phyloP scores from a whole-genome alignment of 2,797 vertebrate genomes.

The Scomberomorus guttatus region DNA sequence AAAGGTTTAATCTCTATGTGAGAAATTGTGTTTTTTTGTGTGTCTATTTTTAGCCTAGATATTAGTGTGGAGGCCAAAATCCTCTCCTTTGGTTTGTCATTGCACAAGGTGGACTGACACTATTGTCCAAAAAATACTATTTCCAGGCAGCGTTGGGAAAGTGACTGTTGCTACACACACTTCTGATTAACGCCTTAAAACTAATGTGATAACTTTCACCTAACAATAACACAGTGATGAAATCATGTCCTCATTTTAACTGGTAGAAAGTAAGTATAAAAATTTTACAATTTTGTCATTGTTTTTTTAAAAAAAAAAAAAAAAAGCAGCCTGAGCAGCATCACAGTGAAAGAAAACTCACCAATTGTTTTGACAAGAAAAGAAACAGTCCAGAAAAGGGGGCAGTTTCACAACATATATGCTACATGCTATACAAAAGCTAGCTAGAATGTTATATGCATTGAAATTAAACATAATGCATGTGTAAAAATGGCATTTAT shows the following conservation, averaged over 20 bases:
- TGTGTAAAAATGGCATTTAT: not conserved
- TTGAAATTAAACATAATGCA: not conserved
- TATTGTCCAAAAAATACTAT: not conserved
- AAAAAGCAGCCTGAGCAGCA: not conserved
- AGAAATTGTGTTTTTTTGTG: constrained; percentile 37
- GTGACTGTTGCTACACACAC: not conserved
- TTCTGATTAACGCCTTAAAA: not conserved
- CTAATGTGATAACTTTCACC: not conserved
- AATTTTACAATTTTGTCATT: not conserved
- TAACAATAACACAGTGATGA: not conserved
- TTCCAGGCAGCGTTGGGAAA: not conserved
- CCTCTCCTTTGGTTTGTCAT: constrained; percentile 41
- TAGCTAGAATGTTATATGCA: not conserved
- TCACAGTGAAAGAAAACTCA: not conserved
- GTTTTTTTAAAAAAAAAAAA: no score
- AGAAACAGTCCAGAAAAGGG: no score
- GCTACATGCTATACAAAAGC: not conserved
- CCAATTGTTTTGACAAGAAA: not conserved
- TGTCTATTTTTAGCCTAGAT: constrained; percentile 27
- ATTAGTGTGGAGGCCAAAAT: constrained; percentile 32
- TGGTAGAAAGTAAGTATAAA: not conserved
- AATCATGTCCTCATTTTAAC: not conserved
- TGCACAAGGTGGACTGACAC: constrained; percentile 26
- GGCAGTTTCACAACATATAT: not conserved
- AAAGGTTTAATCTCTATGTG: constrained; percentile 48